Conservation (phyloP, 2,888 invertebrate genomes). For the Drosophila kanekoi region DNA sequence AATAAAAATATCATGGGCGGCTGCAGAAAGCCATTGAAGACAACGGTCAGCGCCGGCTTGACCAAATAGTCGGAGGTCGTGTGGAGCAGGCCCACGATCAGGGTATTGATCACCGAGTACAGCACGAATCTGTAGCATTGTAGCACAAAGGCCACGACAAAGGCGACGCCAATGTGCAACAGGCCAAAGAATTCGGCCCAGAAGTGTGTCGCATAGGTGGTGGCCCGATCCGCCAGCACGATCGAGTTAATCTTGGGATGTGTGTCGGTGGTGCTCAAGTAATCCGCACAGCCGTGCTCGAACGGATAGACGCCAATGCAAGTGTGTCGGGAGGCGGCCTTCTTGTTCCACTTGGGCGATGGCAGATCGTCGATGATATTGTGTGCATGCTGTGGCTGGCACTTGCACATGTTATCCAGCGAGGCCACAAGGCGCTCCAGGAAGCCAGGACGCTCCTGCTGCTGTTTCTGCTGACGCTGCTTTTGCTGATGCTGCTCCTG, state of each 20-base stretch:
- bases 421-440: conserved; percentile 65
- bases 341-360: conserved; percentile 67
- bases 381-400: conserved; percentile 44
- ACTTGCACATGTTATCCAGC: conserved; percentile 73
- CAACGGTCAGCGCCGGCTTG: conserved; percentile 88
- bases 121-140: conserved; percentile 87
- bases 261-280: conserved; percentile 88
- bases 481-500: conserved; percentile 13
- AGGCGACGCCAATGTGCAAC: conserved; percentile 87
- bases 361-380: conserved; percentile 72
- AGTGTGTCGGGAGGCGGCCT: conserved; percentile 57
- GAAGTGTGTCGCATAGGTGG: conserved; percentile 87
- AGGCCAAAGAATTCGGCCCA: conserved; percentile 90
- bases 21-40: conserved; percentile 89
- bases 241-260: conserved; percentile 87
- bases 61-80: conserved; percentile 88
- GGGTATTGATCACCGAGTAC: conserved; percentile 87
- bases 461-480: conserved; percentile 7
- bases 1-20: conserved; percentile 89
- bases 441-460: conserved; percentile 37
- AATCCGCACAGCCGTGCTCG: conserved; percentile 89
- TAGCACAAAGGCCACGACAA: conserved; percentile 87
- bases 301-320: conserved; percentile 89
- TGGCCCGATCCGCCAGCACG: conserved; percentile 87
- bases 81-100: conserved; percentile 88